phyloP scores from a whole-genome alignment of 2,113 vertebrate genomes.

The Nothobranchius kuhntae region DNA sequence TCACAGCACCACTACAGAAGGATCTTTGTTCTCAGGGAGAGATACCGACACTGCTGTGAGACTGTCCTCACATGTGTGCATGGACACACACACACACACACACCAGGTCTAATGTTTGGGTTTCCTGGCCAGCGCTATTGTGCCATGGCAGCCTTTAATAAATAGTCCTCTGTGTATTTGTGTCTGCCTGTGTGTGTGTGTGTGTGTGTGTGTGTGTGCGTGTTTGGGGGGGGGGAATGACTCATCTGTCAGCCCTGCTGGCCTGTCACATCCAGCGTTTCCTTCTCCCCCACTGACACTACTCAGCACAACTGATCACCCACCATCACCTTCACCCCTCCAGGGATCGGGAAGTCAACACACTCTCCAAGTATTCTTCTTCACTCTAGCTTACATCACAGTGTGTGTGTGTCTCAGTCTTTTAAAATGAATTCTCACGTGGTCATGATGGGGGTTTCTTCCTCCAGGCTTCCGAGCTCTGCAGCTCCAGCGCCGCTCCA shows the following conservation, averaged over 20 bases:
- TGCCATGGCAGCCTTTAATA: slow-evolving; percentile 71
- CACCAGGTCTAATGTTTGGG: slow-evolving; percentile 70
- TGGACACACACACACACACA: slow-evolving; percentile 38
- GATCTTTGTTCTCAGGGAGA: slow-evolving; percentile 70
- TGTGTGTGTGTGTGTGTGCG: slow-evolving; percentile 17
- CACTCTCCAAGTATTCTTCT: slow-evolving; percentile 6
- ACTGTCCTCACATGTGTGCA: slow-evolving; percentile 42
- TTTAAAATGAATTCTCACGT: slow-evolving; percentile 41
- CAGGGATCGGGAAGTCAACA: slow-evolving; percentile 46
- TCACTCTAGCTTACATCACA: slow-evolving; percentile 6
- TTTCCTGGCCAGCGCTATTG: slow-evolving; percentile 71
- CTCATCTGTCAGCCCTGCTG: slow-evolving; percentile 71
- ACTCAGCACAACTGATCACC: slow-evolving; percentile 74
- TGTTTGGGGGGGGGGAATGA: slow-evolving; percentile 38
- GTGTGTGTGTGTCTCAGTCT: slow-evolving; percentile 22
- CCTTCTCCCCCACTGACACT: slow-evolving; percentile 63
- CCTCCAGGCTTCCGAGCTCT: slow-evolving; percentile 44
- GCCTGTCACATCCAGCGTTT: slow-evolving; percentile 71
- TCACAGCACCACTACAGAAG: slow-evolving; percentile 68
- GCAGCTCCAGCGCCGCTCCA: slow-evolving; percentile 46
- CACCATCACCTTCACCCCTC: slow-evolving; percentile 64
- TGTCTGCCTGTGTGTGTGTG: slow-evolving; percentile 35
- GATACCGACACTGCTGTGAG: slow-evolving; percentile 56
- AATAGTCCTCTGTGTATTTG: slow-evolving; percentile 75
- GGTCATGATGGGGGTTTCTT: slow-evolving; percentile 54